These are phyloP conservation scores for Amiota minor DNA, from an alignment of 2,888 invertebrate species.

Conservation along the genomic window DNA sequence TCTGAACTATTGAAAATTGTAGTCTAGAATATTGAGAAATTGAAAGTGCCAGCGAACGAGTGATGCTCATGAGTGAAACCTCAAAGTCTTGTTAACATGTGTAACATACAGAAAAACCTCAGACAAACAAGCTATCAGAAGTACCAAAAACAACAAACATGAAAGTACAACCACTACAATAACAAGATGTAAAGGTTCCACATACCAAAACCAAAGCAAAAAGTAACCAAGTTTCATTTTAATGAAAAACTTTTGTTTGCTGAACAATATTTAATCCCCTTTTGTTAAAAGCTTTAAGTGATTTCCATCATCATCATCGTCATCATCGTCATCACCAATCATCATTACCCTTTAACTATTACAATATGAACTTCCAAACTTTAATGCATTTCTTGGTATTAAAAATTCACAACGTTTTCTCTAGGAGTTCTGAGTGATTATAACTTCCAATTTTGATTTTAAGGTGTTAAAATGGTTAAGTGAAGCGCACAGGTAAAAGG, in stretches of 20 bases:
- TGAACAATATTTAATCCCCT: conserved; percentile 41
- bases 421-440: background rate
- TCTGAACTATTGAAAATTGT: background rate
- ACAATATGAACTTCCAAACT: no score
- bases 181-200: conserved; percentile 31
- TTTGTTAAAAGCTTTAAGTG: conserved; percentile 10
- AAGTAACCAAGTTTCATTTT: conserved; percentile 59
- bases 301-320: conserved; percentile 12
- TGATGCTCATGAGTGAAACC: background rate
- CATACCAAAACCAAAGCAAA: conserved; percentile 38
- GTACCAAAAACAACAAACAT: background rate
- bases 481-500: background rate
- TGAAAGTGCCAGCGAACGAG: background rate
- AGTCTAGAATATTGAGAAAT: background rate
- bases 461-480: conserved; percentile 22
- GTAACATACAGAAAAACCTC: conserved; percentile 14
- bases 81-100: conserved; percentile 27
- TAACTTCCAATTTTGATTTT: background rate
- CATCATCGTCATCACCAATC: background rate
- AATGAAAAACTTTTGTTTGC: conserved; percentile 64
- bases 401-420: background rate
- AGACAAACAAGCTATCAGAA: background rate
- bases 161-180: conserved; percentile 29
- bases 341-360: background rate
- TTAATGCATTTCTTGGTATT: background rate